Evolutionary conservation across 1,140 invertebrate genomes (phyloP).

Genomic region (Dryas iulia): DNA sequence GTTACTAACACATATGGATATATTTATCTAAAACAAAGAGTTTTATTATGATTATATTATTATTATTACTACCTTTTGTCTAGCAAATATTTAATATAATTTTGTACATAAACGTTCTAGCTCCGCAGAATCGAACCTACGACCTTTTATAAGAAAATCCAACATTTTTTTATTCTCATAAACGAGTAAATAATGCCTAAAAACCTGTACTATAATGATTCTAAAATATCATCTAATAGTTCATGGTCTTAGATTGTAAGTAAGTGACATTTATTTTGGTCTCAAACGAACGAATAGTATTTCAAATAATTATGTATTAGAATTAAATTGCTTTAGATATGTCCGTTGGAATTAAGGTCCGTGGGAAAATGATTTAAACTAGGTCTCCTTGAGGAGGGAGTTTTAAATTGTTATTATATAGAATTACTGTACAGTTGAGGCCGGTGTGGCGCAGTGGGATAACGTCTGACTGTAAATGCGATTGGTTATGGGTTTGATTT

Average conservation of each 20-base stretch:
- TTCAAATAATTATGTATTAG: neutral
- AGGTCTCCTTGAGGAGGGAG: neutral
- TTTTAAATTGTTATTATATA: neutral
- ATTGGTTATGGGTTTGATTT: no score
- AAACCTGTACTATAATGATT: neutral
- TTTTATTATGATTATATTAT: no score
- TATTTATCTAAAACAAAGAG: no score
- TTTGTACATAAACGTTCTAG: no score
- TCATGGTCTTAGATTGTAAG: neutral
- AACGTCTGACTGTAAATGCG: no score
- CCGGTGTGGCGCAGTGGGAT: neutral
- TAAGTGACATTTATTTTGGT: conserved; percentile 2
- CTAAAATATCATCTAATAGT: neutral
- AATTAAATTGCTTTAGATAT: conserved; percentile 2
- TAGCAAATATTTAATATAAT: no score
- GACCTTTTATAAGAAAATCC: neutral
- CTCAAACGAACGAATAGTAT: neutral
- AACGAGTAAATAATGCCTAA: no score
- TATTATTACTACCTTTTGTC: no score
- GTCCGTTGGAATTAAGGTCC: neutral
- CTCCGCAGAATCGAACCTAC: neutral
- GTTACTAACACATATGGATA: no score
- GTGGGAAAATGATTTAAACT: neutral
- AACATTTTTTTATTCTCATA: no score
- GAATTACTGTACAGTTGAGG: neutral